Percentiles rank a stretch among this genome's conserved stretches.
phyloP scores from a whole-genome alignment of 2,113 vertebrate genomes.

The Gorsachius goisagi region DNA sequence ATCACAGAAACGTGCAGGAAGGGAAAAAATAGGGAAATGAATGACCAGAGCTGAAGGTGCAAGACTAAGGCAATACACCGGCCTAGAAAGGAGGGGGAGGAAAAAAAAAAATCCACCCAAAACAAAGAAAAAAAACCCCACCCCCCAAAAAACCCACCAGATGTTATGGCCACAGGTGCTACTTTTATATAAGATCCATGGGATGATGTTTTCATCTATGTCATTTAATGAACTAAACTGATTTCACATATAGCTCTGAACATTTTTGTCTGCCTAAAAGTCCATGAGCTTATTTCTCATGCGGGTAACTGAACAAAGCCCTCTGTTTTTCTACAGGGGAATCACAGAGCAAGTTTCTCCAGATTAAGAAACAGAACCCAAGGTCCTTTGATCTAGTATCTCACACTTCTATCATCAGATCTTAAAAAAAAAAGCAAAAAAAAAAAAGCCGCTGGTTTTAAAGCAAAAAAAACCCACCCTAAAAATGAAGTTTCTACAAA shows the following conservation, averaged over 20 bases:
- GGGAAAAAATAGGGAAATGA: accelerated
- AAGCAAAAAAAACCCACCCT: not conserved
- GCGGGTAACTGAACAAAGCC: not conserved
- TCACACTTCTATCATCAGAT: not conserved
- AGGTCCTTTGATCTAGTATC: not conserved
- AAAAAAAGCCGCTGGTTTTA: not conserved
- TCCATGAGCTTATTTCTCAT: not conserved
- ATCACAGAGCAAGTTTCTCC: not conserved
- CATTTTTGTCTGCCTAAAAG: not conserved
- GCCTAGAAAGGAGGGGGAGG: not conserved
- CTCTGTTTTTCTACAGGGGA: not conserved
- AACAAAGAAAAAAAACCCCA: no score
- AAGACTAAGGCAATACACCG: not conserved
- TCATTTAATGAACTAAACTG: not conserved
- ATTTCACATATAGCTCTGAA: not conserved
- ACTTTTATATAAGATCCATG: not conserved
- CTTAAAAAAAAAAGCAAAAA: not conserved
- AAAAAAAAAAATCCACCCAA: no score
- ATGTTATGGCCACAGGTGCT: not conserved
- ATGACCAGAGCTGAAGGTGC: not conserved
- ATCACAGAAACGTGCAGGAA: not conserved
- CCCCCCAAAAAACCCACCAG: not conserved
- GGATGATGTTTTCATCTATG: not conserved
- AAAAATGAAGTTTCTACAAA: not conserved
- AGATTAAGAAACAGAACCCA: not conserved